These are phyloP conservation scores for Gonioctena quinquepunctata DNA, from an alignment of 1,140 invertebrate genomes.

Conservation along the genomic window DNA sequence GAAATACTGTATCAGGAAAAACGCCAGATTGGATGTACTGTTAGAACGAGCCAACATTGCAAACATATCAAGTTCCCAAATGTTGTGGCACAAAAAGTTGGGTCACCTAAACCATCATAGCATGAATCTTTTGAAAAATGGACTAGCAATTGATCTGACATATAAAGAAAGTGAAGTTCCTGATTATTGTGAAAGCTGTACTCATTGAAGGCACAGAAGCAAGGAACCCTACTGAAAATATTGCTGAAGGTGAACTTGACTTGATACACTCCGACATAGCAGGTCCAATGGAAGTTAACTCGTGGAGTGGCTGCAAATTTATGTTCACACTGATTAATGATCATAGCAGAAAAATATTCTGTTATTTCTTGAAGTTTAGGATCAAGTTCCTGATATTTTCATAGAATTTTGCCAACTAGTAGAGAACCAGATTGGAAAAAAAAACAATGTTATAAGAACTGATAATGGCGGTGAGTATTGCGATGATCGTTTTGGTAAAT, in stretches of 20 bases:
- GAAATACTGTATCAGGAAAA: too few species aligned
- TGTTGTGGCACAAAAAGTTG: slow-evolving; percentile 30
- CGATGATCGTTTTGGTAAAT: slow-evolving; percentile 35
- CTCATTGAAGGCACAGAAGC: slow-evolving; percentile 30
- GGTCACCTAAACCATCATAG: slow-evolving; percentile 27
- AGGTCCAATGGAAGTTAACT: slow-evolving; percentile 28
- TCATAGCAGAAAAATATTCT: slow-evolving; percentile 41
- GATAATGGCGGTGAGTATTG: slow-evolving; percentile 51
- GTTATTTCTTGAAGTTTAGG: slow-evolving; percentile 49
- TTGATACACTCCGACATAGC: slow-evolving; percentile 30
- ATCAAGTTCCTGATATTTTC: slow-evolving; percentile 37
- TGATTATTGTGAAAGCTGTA: slow-evolving; percentile 31
- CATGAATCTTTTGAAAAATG: slow-evolving; percentile 27
- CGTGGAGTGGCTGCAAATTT: slow-evolving; percentile 42
- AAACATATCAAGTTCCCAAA: too few species aligned
- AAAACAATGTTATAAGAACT: slow-evolving; percentile 43
- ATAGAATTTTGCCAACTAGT: slow-evolving; percentile 37
- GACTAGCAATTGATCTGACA: slow-evolving; percentile 13
- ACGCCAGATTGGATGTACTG: too few species aligned
- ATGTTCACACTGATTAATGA: slow-evolving; percentile 55
- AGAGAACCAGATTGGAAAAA: slow-evolving; percentile 40
- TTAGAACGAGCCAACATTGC: too few species aligned
- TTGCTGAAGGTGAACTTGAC: slow-evolving; percentile 24
- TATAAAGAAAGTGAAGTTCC: neutral
- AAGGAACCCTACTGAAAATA: slow-evolving; percentile 14